phyloP scores from a whole-genome alignment of 2,797 vertebrate genomes.

The Phrynocephalus forsythii region DNA sequence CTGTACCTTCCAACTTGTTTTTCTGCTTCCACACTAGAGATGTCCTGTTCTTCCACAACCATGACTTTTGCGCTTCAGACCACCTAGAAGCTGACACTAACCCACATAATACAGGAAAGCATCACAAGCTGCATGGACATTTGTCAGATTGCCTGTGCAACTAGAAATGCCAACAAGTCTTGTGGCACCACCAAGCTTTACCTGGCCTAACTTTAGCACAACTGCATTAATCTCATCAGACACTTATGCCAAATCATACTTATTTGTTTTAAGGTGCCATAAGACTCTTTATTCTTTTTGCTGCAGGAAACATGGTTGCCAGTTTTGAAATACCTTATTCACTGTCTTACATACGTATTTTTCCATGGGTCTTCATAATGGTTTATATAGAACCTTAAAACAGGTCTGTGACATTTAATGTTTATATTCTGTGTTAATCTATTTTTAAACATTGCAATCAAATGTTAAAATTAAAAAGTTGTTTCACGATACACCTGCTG shows the following conservation, averaged over 20 bases:
- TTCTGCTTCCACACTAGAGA: constrained; percentile 24
- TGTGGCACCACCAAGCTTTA: too few species aligned
- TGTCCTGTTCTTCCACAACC: neutral
- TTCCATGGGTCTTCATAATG: too few species aligned
- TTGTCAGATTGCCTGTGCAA: neutral
- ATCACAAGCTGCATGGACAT: too few species aligned
- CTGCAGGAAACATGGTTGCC: too few species aligned
- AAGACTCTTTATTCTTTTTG: too few species aligned
- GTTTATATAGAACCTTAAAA: neutral
- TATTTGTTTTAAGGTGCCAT: too few species aligned
- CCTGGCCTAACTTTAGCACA: too few species aligned
- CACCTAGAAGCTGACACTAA: constrained; percentile 18
- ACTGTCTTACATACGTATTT: neutral
- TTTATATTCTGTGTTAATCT: too few species aligned
- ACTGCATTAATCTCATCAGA: too few species aligned
- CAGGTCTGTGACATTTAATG: neutral
- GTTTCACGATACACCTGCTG: neutral
- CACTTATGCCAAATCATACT: too few species aligned
- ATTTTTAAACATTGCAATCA: neutral
- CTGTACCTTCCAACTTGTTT: constrained; percentile 18
- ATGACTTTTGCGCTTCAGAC: constrained; percentile 22
- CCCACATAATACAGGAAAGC: neutral
- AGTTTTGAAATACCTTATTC: neutral
- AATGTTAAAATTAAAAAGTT: neutral
- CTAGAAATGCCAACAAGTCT: neutral